A percentile compares a stretch with the other conserved stretches of the same genome.
Conservation (phyloP, 92 coral and sea anemone genomes). For the Epizoanthus scotinus region DNA sequence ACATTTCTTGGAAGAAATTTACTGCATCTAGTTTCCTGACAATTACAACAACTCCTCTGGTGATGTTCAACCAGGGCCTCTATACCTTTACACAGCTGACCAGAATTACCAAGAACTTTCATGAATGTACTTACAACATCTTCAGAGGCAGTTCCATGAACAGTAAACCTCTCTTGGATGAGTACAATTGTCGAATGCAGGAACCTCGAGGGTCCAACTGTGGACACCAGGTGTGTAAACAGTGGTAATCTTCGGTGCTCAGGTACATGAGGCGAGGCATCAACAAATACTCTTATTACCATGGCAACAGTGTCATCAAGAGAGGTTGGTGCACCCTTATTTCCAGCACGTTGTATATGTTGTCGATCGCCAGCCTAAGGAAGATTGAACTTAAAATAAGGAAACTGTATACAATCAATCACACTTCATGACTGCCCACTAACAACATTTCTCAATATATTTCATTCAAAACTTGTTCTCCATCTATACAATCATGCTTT, state of each 20-base stretch:
- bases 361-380: slow-evolving; percentile 84
- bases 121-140: slow-evolving; percentile 42
- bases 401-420: neutral
- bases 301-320: slow-evolving; percentile 80
- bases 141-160: slow-evolving; percentile 46
- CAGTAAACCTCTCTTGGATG: slow-evolving; percentile 71
- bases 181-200: slow-evolving; percentile 78
- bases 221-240: slow-evolving; percentile 81
- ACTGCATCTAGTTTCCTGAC: no score
- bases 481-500: no score
- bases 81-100: neutral
- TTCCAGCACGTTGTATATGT: slow-evolving; percentile 59
- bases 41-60: no score
- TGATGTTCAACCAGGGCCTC: no score
- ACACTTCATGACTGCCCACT: neutral
- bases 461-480: no score
- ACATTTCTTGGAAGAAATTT: no score
- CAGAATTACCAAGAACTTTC: neutral
- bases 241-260: slow-evolving; percentile 93
- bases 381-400: neutral
- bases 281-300: slow-evolving; percentile 94
- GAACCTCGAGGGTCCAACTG: slow-evolving; percentile 77
- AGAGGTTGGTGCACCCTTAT: slow-evolving; percentile 60
- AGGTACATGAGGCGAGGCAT: slow-evolving; percentile 97
- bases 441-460: neutral